Conservation (phyloP, 2,888 invertebrate species). For the Operophtera brumata region DNA sequence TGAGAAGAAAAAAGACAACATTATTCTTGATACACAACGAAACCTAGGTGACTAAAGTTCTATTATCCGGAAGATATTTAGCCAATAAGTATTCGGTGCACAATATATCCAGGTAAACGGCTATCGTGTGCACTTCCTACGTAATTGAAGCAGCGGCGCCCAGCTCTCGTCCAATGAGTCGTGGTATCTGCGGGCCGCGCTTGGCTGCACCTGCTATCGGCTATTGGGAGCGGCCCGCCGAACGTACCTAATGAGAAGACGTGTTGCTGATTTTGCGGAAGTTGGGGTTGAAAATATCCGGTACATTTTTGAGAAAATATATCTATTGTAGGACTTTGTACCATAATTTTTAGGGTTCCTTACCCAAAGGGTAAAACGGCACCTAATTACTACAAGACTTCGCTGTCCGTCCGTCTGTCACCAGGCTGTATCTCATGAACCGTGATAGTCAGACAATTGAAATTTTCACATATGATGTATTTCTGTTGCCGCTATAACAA, state of each 20-base stretch:
- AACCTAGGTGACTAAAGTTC: too few relatives aligned
- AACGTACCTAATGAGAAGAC: conserved; percentile 23
- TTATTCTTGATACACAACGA: too few relatives aligned
- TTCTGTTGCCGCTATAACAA: too few relatives aligned
- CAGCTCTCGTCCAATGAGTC: conserved; percentile 34
- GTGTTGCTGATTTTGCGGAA: conserved; percentile 8
- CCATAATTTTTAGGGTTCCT: too few relatives aligned
- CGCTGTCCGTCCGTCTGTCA: too few relatives aligned
- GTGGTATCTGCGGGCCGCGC: conserved; percentile 34
- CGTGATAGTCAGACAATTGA: too few relatives aligned
- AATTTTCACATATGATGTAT: too few relatives aligned
- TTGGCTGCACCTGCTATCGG: conserved; percentile 37
- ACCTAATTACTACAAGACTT: too few relatives aligned
- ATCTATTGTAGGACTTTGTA: too few relatives aligned
- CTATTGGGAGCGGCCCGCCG: conserved; percentile 22
- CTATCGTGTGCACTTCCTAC: conserved; percentile 31
- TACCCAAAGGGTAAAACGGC: too few relatives aligned
- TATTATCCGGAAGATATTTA: conserved; percentile 9
- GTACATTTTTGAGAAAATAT: neutral
- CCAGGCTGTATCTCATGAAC: too few relatives aligned
- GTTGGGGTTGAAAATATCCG: neutral
- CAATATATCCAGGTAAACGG: conserved; percentile 21
- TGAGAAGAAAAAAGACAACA: too few relatives aligned
- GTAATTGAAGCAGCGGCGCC: conserved; percentile 26
- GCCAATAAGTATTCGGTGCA: conserved; percentile 2